These are phyloP conservation scores for Leuciscus waleckii DNA, from an alignment of 2,797 vertebrate species.

Conservation along the genomic window DNA sequence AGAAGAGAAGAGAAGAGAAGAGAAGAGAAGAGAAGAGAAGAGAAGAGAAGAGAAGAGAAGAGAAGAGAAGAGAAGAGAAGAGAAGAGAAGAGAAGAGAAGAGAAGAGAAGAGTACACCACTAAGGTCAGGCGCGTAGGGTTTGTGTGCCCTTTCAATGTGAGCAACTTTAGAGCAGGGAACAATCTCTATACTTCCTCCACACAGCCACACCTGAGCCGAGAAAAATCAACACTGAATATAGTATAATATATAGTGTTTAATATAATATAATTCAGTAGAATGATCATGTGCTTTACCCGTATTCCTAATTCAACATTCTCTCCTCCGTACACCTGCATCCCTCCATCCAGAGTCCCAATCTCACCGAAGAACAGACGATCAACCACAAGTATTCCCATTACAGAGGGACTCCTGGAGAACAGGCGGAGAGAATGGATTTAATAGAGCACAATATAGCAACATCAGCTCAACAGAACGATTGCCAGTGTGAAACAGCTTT, in stretches of 20 bases:
- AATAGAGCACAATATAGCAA: neutral
- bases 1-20: no score
- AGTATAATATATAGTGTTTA: no score
- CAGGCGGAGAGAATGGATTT: neutral
- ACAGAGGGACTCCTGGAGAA: constrained; percentile 78
- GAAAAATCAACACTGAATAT: neutral
- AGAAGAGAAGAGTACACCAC: constrained; percentile 63
- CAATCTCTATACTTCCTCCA: constrained; percentile 91
- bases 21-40: neutral
- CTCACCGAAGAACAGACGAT: constrained; percentile 80
- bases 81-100: neutral
- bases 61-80: neutral
- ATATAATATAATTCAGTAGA: neutral
- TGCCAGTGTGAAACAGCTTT: neutral
- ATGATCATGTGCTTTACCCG: constrained; percentile 68
- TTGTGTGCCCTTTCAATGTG: constrained; percentile 89
- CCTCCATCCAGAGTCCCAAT: constrained; percentile 80
- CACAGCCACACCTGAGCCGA: constrained; percentile 89
- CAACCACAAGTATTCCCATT: constrained; percentile 82
- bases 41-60: neutral
- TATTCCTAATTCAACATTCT: constrained; percentile 84
- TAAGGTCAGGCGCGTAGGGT: constrained; percentile 87
- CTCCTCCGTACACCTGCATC: constrained; percentile 84
- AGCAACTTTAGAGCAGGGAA: constrained; percentile 91
- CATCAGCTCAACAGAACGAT: neutral